Evolutionary conservation across 1,140 invertebrate species (phyloP).

Genomic region (Danaus plexippus): DNA sequence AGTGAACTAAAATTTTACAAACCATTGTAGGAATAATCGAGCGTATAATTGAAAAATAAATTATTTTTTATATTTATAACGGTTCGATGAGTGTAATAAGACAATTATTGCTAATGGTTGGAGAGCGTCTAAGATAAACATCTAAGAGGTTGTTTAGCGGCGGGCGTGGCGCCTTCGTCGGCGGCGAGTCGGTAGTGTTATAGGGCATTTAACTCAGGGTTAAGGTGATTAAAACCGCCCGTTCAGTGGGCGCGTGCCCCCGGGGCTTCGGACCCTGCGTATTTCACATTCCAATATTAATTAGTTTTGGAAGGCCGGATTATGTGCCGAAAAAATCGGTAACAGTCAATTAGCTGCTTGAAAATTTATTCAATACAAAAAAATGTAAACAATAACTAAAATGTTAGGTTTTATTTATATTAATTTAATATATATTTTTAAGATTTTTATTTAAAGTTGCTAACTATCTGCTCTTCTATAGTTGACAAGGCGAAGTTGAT

Average conservation of each 20-base stretch:
- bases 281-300: slow-evolving; percentile 70
- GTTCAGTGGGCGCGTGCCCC: slow-evolving; percentile 43
- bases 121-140: slow-evolving; percentile 1
- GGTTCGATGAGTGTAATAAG: too few relatives aligned
- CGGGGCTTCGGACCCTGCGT: slow-evolving; percentile 43
- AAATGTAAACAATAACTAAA: too few relatives aligned
- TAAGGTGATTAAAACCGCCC: slow-evolving; percentile 58
- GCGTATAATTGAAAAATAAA: too few relatives aligned
- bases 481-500: slow-evolving; percentile 4
- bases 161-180: slow-evolving; percentile 38
- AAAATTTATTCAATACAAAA: too few relatives aligned
- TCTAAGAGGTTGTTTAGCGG: slow-evolving; percentile 14
- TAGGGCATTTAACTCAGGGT: slow-evolving; percentile 31
- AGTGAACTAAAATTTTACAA: too few relatives aligned
- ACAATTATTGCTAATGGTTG: too few relatives aligned
- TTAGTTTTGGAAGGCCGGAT: slow-evolving; percentile 55
- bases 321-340: slow-evolving; percentile 40
- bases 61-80: too few relatives aligned
- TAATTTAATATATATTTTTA: too few relatives aligned
- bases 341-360: slow-evolving; percentile 14
- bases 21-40: too few relatives aligned
- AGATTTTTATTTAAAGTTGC: too few relatives aligned
- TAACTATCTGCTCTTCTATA: too few relatives aligned
- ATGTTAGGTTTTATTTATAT: too few relatives aligned
- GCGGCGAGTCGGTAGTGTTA: slow-evolving; percentile 44